phyloP scores from a whole-genome alignment of 1,140 invertebrate species.

The Drosophila punjabiensis region DNA sequence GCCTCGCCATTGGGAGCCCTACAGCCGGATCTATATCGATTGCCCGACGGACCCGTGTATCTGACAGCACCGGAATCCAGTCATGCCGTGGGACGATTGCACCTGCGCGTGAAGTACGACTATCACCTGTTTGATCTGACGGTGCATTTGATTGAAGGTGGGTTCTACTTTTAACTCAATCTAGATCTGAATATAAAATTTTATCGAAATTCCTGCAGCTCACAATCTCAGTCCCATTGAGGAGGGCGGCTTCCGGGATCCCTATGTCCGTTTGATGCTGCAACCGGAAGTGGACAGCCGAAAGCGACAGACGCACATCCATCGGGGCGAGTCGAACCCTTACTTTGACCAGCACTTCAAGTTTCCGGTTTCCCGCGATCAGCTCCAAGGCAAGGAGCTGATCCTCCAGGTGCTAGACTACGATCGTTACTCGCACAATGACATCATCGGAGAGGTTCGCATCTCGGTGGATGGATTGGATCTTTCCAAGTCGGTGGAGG shows the following conservation, averaged over 20 bases:
- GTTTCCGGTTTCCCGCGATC: conserved; percentile 93
- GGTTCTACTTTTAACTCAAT: neutral
- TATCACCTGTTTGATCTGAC: conserved; percentile 95
- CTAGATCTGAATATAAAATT: neutral
- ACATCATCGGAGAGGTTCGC: conserved; percentile 91
- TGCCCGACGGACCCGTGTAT: conserved; percentile 90
- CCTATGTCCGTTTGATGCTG: conserved; percentile 92
- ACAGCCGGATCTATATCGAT: conserved; percentile 93
- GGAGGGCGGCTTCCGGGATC: conserved; percentile 94
- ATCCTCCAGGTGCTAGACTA: conserved; percentile 89
- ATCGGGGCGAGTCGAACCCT: conserved; percentile 91
- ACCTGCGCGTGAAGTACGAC: conserved; percentile 95
- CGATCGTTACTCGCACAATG: conserved; percentile 91
- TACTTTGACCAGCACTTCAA: conserved; percentile 94
- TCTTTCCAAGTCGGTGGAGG: conserved; percentile 90
- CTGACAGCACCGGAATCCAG: conserved; percentile 87
- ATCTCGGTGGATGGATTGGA: conserved; percentile 90
- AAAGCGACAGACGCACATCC: conserved; percentile 92
- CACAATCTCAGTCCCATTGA: conserved; percentile 93
- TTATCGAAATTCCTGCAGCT: conserved; percentile 86
- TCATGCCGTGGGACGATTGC: conserved; percentile 90
- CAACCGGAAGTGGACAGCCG: conserved; percentile 93
- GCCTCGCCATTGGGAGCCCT: conserved; percentile 93
- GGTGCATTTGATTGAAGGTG: conserved; percentile 95
- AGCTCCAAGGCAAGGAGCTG: conserved; percentile 90